A percentile compares a stretch with the other conserved stretches of the same genome.
phyloP scores from a whole-genome alignment of 2,797 vertebrate genomes.

The Tamandua tetradactyla region DNA sequence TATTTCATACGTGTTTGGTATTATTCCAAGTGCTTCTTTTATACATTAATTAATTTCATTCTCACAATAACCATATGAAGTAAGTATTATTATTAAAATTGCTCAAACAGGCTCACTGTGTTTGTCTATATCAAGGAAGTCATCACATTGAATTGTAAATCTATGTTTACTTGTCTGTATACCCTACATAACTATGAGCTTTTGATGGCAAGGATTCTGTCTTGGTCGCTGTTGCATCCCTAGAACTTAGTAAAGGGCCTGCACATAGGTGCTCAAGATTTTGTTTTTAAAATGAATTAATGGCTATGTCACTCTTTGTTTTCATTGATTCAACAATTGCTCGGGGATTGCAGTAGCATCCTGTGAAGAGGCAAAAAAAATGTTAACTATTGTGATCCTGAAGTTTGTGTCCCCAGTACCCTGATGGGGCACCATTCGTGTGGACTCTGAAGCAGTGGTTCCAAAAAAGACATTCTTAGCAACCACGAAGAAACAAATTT shows the following conservation, averaged over 20 bases:
- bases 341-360: not conserved
- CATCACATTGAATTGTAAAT: not conserved
- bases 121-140: not conserved
- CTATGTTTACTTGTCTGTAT: not conserved
- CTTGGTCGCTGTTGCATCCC: not conserved
- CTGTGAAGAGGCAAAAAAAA: not conserved
- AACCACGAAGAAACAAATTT: not conserved
- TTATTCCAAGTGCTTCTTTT: not conserved
- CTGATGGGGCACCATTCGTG: not conserved
- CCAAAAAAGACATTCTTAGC: not conserved
- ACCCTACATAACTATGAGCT: not conserved
- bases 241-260: not conserved
- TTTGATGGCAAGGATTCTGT: not conserved
- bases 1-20: not conserved
- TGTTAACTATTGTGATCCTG: not conserved
- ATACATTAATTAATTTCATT: not conserved
- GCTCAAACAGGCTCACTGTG: not conserved
- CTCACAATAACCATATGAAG: not conserved
- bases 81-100: not conserved
- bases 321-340: not conserved
- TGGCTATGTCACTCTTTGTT: not conserved
- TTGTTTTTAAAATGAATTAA: not conserved
- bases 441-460: not conserved
- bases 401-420: not conserved
- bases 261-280: not conserved